Evolutionary conservation across 2,888 invertebrate genomes (phyloP), one percentile per base, ranked within the genome.

Genomic region (Nephrotoma appendiculata): DNA sequence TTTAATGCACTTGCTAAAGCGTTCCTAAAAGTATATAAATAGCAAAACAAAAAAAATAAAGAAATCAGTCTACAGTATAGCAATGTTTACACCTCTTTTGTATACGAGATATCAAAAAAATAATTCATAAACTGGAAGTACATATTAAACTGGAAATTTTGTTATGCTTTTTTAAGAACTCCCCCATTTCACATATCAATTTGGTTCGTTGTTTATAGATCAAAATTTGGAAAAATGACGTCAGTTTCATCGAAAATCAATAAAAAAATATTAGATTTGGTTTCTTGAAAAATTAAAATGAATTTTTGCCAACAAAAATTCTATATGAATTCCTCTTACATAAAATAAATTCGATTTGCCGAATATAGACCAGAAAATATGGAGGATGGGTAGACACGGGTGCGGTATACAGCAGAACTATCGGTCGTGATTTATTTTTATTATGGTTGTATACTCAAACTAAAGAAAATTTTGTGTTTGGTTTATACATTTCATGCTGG

Each of bases 1-100:
- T 94, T 94, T 90, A 96, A 94, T 86, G 93, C 92, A 88, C 93
- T 93, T 87, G 92, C 92, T 87, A 96, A 90, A 52, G 94, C 94
- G 89, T 95, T 95, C 87, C 95, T 95, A 92, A 86, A 92, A 92
- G 0, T 86, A 45, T 15, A 84, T 15, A 86, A 9, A 42, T 31
- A 52, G 45, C 52, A 86, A 44, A 83, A 52, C n/a, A n/a, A 86
- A 45, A 6, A 43, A 15, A 19, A 19, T 19, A 1, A 19, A 9
- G 0, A 48, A 86, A 15, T 85, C 5, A 41, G 6, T 86, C 41
- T 9, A 1, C 9, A 31, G 48, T 5, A 41, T 86, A 6, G 15
- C 41, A 45, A 31, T 19, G 86, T 71, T 31, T 71, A 57, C 52
- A 86, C 43, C 0, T 3, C 42, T 41, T 12, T 9, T 43, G 41